A percentile compares a stretch with the other conserved stretches of the same genome.
Evolutionary conservation across 1,140 invertebrate genomes (phyloP).

Genomic region (Leptinotarsa defecta): DNA sequence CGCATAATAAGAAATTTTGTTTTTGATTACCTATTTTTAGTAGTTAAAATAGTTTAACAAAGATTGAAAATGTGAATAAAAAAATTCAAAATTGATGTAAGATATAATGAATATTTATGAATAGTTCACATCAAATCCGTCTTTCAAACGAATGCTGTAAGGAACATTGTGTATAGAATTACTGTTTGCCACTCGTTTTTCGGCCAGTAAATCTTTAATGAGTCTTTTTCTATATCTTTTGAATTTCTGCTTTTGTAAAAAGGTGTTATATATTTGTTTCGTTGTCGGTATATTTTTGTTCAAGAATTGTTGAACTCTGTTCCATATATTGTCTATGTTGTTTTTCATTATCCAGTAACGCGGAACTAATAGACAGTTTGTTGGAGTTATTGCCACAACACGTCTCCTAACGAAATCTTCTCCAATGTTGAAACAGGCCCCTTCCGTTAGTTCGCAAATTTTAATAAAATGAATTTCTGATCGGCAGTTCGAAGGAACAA

Average conservation of each 20-base stretch:
- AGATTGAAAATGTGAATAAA: too few relatives aligned
- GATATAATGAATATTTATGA: not conserved
- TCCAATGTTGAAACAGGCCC: constrained; percentile 60
- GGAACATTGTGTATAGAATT: constrained; percentile 66
- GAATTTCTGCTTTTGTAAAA: constrained; percentile 62
- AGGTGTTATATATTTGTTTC: constrained; percentile 62
- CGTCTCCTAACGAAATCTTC: constrained; percentile 65
- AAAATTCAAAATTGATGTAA: too few relatives aligned
- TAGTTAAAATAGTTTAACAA: too few relatives aligned
- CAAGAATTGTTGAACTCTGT: constrained; percentile 64
- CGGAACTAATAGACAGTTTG: constrained; percentile 65
- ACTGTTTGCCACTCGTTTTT: constrained; percentile 58
- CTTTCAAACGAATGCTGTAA: constrained; percentile 63
- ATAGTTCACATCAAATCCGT: constrained; percentile 26
- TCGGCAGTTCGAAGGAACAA: constrained; percentile 43
- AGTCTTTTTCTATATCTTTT: constrained; percentile 59
- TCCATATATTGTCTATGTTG: constrained; percentile 68
- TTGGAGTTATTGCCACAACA: constrained; percentile 61
- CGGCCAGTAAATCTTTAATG: constrained; percentile 57
- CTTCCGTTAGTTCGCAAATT: constrained; percentile 39
- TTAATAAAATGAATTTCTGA: constrained; percentile 26
- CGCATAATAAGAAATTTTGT: too few relatives aligned
- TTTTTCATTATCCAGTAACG: constrained; percentile 65
- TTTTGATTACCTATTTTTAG: too few relatives aligned
- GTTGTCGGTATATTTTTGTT: constrained; percentile 64